Conservation (phyloP, 1,140 invertebrate species). For the Drosophila mojavensis region DNA sequence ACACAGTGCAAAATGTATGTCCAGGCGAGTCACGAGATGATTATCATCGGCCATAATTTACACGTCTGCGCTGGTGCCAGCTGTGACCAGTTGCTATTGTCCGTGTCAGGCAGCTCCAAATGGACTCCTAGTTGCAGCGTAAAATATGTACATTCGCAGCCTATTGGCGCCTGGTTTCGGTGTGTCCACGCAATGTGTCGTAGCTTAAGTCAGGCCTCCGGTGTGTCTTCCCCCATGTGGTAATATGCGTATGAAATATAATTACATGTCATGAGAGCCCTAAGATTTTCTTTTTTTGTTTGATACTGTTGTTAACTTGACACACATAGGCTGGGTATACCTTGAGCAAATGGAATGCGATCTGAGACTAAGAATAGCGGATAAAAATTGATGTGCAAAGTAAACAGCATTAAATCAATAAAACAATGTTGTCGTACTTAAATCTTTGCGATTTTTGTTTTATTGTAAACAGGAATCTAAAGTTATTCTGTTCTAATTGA, state of each 20-base stretch:
- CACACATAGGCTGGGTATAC: no score
- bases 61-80: conserved; percentile 45
- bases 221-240: conserved; percentile 33
- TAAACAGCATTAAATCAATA: neutral
- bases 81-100: conserved; percentile 36
- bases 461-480: conserved; percentile 25
- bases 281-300: neutral
- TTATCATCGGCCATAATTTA: conserved; percentile 58
- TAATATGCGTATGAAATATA: conserved; percentile 35
- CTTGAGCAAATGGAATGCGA: no score
- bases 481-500: neutral
- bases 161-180: conserved; percentile 43
- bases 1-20: conserved; percentile 10
- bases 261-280: neutral
- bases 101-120: neutral
- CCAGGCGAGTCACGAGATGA: conserved; percentile 20
- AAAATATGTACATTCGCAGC: conserved; percentile 36
- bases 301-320: no score
- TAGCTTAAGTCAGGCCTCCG: conserved; percentile 17
- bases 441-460: conserved; percentile 44
- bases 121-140: conserved; percentile 17
- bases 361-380: neutral
- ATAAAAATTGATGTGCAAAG: conserved; percentile 4
- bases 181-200: conserved; percentile 32
- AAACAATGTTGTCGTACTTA: conserved; percentile 35